These are phyloP conservation scores for Neosalanx taihuensis DNA, from an alignment of 2,797 vertebrate genomes.

Conservation along the genomic window DNA sequence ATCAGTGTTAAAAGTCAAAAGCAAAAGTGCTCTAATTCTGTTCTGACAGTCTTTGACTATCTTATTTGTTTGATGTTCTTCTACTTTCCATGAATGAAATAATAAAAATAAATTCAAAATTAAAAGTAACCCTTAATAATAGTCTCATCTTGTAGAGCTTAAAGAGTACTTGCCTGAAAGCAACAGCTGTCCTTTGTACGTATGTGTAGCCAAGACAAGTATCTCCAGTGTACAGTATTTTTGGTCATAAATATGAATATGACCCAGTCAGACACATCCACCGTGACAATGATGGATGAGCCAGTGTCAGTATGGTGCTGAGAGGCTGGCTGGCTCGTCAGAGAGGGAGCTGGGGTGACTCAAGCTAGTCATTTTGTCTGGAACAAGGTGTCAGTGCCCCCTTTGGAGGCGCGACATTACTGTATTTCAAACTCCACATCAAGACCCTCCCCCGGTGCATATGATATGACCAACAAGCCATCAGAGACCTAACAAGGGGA, in stretches of 20 bases:
- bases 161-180: slow-evolving; percentile 29
- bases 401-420: slow-evolving; percentile 43
- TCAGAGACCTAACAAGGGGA: slow-evolving; percentile 43
- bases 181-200: slow-evolving; percentile 47
- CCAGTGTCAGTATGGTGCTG: slow-evolving; percentile 50
- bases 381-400: slow-evolving; percentile 58
- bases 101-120: not conserved
- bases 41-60: too few relatives aligned
- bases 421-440: slow-evolving; percentile 50
- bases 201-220: slow-evolving; percentile 32
- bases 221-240: slow-evolving; percentile 48
- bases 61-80: too few relatives aligned
- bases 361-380: slow-evolving; percentile 50
- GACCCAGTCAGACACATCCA: slow-evolving; percentile 31
- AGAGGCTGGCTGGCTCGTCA: slow-evolving; percentile 42
- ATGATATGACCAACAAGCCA: slow-evolving; percentile 42
- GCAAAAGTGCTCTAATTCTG: too few relatives aligned
- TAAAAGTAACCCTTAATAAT: not conserved
- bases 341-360: slow-evolving; percentile 35
- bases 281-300: slow-evolving; percentile 31
- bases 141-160: not conserved
- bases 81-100: too few relatives aligned
- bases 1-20: too few relatives aligned
- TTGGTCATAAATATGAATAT: slow-evolving; percentile 48
- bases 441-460: slow-evolving; percentile 19